These are phyloP conservation scores for Drosophila virilis DNA, from an alignment of 1,140 invertebrate species.

Conservation along the genomic window DNA sequence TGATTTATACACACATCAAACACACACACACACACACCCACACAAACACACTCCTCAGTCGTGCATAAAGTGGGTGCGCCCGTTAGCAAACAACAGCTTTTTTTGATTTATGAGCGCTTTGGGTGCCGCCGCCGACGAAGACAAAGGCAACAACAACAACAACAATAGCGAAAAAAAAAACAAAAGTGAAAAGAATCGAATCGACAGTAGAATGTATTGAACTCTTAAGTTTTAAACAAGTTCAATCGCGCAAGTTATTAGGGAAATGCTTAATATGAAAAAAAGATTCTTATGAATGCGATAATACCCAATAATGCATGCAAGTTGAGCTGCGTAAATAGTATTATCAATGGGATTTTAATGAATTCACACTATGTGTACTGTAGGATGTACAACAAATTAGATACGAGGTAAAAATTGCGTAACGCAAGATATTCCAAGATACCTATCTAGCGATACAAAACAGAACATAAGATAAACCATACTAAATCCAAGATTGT, in stretches of 20 bases:
- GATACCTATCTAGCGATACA: too few species aligned
- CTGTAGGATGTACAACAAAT: too few species aligned
- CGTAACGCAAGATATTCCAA: too few species aligned
- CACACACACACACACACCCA: conserved; percentile 35
- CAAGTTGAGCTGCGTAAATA: too few species aligned
- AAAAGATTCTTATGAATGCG: too few species aligned
- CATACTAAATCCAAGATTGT: too few species aligned
- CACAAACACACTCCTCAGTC: neutral
- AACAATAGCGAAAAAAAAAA: conserved; percentile 22
- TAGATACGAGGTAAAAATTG: too few species aligned
- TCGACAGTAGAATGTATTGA: conserved; percentile 57
- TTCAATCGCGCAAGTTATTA: conserved; percentile 62
- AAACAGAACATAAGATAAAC: too few species aligned
- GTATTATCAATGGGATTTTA: too few species aligned
- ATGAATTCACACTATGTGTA: too few species aligned
- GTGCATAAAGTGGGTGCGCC: conserved; percentile 18
- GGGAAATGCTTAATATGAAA: conserved; percentile 2
- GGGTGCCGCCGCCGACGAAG: conserved; percentile 56
- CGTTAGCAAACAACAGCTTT: conserved; percentile 52
- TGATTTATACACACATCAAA: conserved; percentile 80
- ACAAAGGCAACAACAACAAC: conserved; percentile 4
- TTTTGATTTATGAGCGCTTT: conserved; percentile 82
- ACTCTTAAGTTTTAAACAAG: conserved; percentile 59
- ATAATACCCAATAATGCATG: too few species aligned
- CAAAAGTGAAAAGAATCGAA: conserved; percentile 39